These are phyloP conservation scores for Myiozetetes cayanensis DNA, from an alignment of 2,113 vertebrate species.

Conservation along the genomic window DNA sequence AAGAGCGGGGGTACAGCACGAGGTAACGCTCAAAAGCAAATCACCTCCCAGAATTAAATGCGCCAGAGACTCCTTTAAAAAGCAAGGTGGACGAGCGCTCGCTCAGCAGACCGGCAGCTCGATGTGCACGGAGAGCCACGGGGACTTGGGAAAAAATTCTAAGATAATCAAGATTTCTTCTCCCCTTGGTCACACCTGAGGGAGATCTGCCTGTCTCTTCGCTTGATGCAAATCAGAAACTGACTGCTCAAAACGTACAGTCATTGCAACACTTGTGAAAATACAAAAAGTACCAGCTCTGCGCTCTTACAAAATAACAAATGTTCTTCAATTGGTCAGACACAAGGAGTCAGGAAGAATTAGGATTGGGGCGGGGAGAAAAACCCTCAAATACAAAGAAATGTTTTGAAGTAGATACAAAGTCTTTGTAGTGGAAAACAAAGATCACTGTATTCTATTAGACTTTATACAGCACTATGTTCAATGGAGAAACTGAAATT, in stretches of 20 bases:
- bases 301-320: neutral
- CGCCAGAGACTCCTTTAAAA: neutral
- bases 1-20: neutral
- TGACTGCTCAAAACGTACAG: neutral
- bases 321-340: neutral
- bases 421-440: neutral
- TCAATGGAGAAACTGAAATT: constrained; percentile 58
- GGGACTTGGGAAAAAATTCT: neutral
- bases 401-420: constrained; percentile 15
- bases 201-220: neutral
- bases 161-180: neutral
- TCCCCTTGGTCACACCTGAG: neutral
- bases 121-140: neutral
- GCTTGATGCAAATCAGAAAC: neutral
- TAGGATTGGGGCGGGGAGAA: neutral
- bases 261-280: constrained; percentile 25
- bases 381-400: neutral
- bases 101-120: neutral
- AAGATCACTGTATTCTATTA: neutral
- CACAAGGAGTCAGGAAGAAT: neutral
- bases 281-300: constrained; percentile 11
- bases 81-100: neutral
- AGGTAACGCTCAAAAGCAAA: neutral
- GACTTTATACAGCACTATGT: neutral
- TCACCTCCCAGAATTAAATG: neutral